Conservation (phyloP, 1,140 invertebrate species). For the Phenacoccus solenopsis region DNA sequence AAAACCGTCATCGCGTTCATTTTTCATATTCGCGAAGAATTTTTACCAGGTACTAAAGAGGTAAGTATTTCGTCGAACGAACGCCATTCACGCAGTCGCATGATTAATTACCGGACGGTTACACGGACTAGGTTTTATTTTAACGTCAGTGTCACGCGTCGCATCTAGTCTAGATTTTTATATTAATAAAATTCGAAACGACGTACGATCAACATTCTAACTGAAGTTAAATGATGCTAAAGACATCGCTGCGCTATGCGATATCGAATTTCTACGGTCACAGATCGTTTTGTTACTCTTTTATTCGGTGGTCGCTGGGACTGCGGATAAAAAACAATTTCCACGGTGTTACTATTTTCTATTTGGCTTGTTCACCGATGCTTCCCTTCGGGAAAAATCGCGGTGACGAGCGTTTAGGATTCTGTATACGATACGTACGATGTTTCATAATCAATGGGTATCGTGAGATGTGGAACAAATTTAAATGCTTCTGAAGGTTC, state of each 20-base stretch:
- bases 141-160: neutral
- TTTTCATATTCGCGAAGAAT: too few species aligned
- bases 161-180: neutral
- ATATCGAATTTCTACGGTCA: neutral
- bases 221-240: neutral
- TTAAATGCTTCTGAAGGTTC: neutral
- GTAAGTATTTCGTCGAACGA: too few species aligned
- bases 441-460: neutral
- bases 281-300: neutral
- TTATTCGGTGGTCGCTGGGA: neutral
- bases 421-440: neutral
- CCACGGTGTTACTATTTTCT: neutral
- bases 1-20: too few species aligned
- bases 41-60: too few species aligned
- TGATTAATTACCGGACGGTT: neutral
- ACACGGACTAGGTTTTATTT: neutral
- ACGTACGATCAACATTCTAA: neutral
- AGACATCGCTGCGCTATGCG: neutral
- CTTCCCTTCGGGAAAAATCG: neutral
- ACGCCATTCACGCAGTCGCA: too few species aligned
- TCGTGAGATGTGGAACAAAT: conserved; percentile 3
- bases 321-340: neutral
- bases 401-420: neutral
- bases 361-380: neutral
- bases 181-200: neutral